phyloP scores from a whole-genome alignment of 2,113 vertebrate species.

The Collichthys lucidus region DNA sequence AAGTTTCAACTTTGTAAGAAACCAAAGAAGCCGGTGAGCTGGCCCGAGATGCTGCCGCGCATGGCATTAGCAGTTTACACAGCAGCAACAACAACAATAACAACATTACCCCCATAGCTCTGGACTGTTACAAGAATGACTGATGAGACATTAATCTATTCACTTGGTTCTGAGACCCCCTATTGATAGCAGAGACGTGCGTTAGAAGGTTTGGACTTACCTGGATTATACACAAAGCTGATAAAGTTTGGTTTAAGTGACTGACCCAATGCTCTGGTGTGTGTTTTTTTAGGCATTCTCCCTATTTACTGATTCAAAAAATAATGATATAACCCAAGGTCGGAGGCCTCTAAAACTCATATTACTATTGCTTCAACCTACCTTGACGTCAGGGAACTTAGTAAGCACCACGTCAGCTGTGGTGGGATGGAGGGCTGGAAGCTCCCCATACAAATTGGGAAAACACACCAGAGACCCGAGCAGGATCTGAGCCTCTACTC shows the following conservation, averaged over 20 bases:
- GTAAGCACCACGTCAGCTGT: conserved; percentile 92
- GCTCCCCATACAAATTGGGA: conserved; percentile 94
- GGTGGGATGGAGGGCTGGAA: conserved; percentile 95
- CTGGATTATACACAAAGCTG: conserved; percentile 29
- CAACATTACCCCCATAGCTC: conserved; percentile 66
- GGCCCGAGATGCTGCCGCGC: conserved; percentile 67
- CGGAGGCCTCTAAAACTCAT: not conserved
- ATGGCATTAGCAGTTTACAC: conserved; percentile 80
- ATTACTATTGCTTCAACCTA: conserved; percentile 28
- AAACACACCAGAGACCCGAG: conserved; percentile 98
- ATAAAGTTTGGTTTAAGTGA: conserved; percentile 10
- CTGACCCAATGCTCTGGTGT: not conserved
- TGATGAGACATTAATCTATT: conserved; percentile 79
- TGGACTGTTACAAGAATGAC: conserved; percentile 68
- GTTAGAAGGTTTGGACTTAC: conserved; percentile 28
- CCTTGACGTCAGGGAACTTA: conserved; percentile 94
- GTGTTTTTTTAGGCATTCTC: not conserved
- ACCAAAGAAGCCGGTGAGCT: conserved; percentile 63
- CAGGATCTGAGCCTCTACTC: conserved; percentile 97
- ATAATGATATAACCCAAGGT: not conserved
- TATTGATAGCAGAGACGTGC: conserved; percentile 20
- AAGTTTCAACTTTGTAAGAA: conserved; percentile 66
- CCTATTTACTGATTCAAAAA: not conserved
- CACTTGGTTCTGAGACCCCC: conserved; percentile 45
- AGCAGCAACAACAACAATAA: conserved; percentile 70